Base-by-base conservation (phyloP, 2,797 vertebrate genomes). In the Micromesistius poutassou region DNA sequence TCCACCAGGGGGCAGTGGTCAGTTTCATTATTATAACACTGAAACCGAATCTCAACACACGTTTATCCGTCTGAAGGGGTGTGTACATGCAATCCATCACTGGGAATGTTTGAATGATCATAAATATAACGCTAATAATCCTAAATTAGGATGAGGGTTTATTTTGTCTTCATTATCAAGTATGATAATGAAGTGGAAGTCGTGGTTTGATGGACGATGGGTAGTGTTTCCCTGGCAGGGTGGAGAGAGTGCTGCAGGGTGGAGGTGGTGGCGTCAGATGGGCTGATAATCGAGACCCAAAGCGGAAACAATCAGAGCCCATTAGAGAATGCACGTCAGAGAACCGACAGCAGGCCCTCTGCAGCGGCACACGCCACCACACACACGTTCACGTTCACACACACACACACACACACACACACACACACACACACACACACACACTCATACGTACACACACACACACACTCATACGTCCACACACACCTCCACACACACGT, bases 321-420 rank as follows among this genome's bases (percentile, higher is more conserved):
- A 91, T 94, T 93, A 93, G 83, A 84, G 87, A 83, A 82, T 85
- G 76, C n/a, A 93, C 89, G 90, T 93, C 92, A 92, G 85, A 88
- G 86, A 74, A 76, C 72, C 72, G 89, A 87, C 86, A 81, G 78
- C 85, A 85, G 25, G 83, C 28, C 70, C 75, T 72, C 79, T 50
- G 1, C 82, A 79, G 74, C 77, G 85, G 81, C 87, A 85, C 84
- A 79, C 86, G 80, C 82, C 31, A 75, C 87, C 80, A 79, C 78
- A 86, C 77, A 28, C 91, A 90, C 90, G 86, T 89, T 85, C 79
- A 79, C 89, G 82, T 71, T 5, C 1, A 77, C 81, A 62, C 10
- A 36, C 55, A 7, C 36, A 1, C 36, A 38, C 36, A 79, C 75
- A 10, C 1, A 68, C 14, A 16, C 30, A 33, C 14, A 31, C 71